Conservation (phyloP, 2,113 vertebrate genomes). For the Pitta sordida region DNA sequence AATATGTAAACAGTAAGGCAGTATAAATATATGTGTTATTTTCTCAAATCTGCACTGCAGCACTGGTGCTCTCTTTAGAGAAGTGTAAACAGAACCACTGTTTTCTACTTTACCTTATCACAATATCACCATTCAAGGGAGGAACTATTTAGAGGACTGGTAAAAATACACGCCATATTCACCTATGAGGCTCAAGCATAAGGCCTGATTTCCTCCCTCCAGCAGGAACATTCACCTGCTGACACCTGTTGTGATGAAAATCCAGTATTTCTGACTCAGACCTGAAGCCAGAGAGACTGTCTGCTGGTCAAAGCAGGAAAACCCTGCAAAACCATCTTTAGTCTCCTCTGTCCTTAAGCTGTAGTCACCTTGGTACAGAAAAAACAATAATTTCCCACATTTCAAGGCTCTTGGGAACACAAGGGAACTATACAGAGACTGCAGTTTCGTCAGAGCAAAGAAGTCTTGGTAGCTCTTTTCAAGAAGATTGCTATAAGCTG, state of each 20-base stretch:
- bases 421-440: not conserved
- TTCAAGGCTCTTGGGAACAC: not conserved
- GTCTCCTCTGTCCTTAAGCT: not conserved
- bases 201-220: not conserved
- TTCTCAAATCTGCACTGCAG: slow-evolving; percentile 9
- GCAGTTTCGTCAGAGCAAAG: not conserved
- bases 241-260: not conserved
- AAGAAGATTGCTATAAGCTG: fast-evolving
- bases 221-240: not conserved
- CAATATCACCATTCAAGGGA: not conserved
- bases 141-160: not conserved
- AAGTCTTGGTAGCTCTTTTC: not conserved
- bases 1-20: slow-evolving; percentile 64
- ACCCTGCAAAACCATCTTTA: not conserved
- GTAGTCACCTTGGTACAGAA: not conserved
- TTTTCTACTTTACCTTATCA: slow-evolving; percentile 21
- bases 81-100: slow-evolving; percentile 57
- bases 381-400: not conserved
- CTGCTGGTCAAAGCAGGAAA: not conserved
- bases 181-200: not conserved
- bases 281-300: not conserved
- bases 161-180: not conserved
- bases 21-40: slow-evolving; percentile 17
- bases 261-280: not conserved
- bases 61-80: not conserved